phyloP scores from a whole-genome alignment of 2,888 invertebrate species.

The Phorcus lineatus region DNA sequence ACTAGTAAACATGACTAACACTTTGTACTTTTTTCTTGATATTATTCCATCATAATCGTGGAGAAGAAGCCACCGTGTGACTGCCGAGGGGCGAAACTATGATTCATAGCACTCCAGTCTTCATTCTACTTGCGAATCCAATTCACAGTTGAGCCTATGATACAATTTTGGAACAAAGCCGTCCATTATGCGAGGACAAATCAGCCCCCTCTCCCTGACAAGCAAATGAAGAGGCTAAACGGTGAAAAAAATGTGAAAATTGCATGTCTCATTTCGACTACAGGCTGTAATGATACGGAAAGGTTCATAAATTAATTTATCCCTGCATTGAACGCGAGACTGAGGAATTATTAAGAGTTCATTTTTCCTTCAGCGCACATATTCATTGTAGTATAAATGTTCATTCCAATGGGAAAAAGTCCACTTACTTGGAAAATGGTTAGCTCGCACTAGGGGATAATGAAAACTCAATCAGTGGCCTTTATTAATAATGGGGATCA shows the following conservation, averaged over 20 bases:
- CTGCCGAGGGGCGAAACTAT: no score
- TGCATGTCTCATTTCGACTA: constrained; percentile 5
- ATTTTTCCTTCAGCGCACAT: neutral
- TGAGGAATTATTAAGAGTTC: neutral
- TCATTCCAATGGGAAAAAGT: constrained; percentile 11
- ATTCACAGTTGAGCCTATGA: neutral
- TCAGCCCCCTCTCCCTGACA: neutral
- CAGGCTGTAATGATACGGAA: neutral
- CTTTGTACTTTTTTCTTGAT: no score
- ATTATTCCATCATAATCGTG: no score
- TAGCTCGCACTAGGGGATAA: no score
- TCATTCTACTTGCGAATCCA: no score
- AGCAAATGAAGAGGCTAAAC: neutral
- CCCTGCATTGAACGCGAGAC: neutral
- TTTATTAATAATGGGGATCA: no score
- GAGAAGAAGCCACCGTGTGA: no score
- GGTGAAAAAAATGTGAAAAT: neutral
- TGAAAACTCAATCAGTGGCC: no score
- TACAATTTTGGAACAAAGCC: constrained; percentile 5
- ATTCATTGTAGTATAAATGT: neutral
- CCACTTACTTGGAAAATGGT: neutral
- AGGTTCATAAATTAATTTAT: constrained; percentile 1
- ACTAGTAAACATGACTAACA: no score
- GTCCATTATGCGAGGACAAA: neutral
- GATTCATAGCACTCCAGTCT: no score